These are phyloP conservation scores for Aphidoletes aphidimyza DNA, from an alignment of 2,888 invertebrate species.

Conservation along the genomic window DNA sequence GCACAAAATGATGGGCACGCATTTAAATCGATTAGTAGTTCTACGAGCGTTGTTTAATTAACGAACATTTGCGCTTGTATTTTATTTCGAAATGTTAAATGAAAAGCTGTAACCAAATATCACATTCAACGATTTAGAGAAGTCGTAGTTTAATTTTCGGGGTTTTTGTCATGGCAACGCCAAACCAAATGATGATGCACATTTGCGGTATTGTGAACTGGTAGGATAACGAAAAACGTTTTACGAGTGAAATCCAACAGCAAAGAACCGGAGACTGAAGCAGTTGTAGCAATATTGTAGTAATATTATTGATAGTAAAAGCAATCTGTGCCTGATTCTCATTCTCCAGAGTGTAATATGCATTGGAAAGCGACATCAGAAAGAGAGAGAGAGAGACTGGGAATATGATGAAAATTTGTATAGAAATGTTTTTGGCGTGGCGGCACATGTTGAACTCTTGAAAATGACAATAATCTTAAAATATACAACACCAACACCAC, in stretches of 20 bases:
- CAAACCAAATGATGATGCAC: background rate
- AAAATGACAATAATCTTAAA: slow-evolving; percentile 45
- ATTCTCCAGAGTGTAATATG: background rate
- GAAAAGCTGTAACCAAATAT: background rate
- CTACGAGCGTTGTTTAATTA: background rate
- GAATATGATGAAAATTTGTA: background rate
- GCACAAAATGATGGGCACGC: background rate
- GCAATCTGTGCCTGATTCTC: slow-evolving; percentile 8
- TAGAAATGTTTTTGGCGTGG: background rate
- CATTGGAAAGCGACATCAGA: too few species aligned
- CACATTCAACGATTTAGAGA: background rate
- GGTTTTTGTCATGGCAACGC: slow-evolving; percentile 39
- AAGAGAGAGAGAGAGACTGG: background rate
- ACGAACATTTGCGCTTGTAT: background rate
- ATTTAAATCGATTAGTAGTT: slow-evolving; percentile 17
- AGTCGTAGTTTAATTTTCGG: background rate
- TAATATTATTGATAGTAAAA: slow-evolving; percentile 20
- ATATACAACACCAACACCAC: background rate
- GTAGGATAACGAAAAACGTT: background rate
- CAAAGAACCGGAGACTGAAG: background rate
- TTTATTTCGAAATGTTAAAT: slow-evolving; percentile 9
- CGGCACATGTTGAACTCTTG: slow-evolving; percentile 39
- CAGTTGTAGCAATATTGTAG: background rate
- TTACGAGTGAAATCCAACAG: background rate
- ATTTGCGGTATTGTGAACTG: background rate